phyloP scores from a whole-genome alignment of 2,888 invertebrate genomes.

The Agelastica alni region DNA sequence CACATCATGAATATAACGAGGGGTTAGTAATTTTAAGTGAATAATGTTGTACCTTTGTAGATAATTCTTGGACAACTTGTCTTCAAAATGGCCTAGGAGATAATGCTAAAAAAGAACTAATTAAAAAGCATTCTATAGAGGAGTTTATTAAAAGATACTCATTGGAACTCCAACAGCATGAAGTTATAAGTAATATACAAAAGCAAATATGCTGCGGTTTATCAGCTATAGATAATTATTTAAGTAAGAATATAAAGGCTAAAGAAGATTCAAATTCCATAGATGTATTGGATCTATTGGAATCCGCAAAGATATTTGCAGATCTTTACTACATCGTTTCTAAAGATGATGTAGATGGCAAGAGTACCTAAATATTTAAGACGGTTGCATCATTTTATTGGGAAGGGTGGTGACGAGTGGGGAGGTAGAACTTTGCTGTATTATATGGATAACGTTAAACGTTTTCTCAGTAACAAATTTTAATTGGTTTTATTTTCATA shows the following conservation, averaged over 20 bases:
- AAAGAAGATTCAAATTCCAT: constrained; percentile 4
- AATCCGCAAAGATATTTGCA: constrained; percentile 21
- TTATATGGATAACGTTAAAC: no score
- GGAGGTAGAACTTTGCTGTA: no score
- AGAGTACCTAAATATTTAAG: constrained; percentile 1
- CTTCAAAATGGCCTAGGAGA: constrained; percentile 9
- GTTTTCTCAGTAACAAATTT: no score
- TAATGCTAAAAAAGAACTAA: constrained; percentile 2
- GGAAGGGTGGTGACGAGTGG: no score
- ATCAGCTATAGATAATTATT: constrained; percentile 15
- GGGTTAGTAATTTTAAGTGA: no score
- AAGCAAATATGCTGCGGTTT: constrained; percentile 18
- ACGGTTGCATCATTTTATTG: background rate
- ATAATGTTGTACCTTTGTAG: no score
- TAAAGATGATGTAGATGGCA: background rate
- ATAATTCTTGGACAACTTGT: constrained; percentile 12
- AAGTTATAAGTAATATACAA: constrained; percentile 12
- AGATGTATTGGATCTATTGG: constrained; percentile 7
- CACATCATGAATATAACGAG: no score
- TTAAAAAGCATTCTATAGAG: constrained; percentile 3
- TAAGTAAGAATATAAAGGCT: constrained; percentile 13
- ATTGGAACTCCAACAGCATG: constrained; percentile 3
- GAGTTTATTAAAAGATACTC: constrained; percentile 15
- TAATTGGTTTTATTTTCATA: no score
- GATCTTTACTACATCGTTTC: constrained; percentile 17